A percentile compares a stretch with the other conserved stretches of the same genome.
phyloP scores from a whole-genome alignment of 2,113 vertebrate genomes.

The Caloenas nicobarica region DNA sequence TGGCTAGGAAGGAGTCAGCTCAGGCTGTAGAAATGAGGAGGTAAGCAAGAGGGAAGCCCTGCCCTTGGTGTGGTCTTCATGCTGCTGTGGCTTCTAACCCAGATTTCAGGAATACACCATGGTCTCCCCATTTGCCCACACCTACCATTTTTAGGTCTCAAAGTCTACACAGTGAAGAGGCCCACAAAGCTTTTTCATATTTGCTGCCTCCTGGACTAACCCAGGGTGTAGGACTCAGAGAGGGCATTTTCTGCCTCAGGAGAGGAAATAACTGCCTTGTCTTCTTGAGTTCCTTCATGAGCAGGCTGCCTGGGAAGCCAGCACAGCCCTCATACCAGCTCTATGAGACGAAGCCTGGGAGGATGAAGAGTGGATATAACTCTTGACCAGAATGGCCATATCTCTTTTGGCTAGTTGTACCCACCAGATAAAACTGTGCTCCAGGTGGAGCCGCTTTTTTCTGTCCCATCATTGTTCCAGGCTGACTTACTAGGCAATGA shows the following conservation, averaged over 20 bases:
- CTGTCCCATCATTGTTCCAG: not conserved
- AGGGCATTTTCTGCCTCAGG: not conserved
- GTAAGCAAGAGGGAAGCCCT: not conserved
- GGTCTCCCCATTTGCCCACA: not conserved
- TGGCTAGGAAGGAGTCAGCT: not conserved
- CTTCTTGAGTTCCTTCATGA: not conserved
- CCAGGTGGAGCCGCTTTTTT: not conserved
- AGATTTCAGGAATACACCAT: not conserved
- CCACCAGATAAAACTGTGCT: not conserved
- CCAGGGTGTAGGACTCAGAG: not conserved
- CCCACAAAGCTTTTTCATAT: not conserved
- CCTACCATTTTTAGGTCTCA: not conserved
- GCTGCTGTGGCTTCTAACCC: not conserved
- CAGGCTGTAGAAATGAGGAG: not conserved
- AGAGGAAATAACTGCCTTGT: not conserved
- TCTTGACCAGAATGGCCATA: not conserved
- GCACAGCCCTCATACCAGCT: accelerated
- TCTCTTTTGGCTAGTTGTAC: not conserved
- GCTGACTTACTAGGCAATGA: not conserved
- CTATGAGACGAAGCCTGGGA: not conserved
- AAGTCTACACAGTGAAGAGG: not conserved
- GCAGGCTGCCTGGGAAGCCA: not conserved
- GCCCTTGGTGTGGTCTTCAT: not conserved
- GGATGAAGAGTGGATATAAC: not conserved
- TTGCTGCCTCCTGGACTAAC: not conserved